Base-by-base conservation (phyloP, 2,888 invertebrate species). In the Parnassius glacialis region DNA sequence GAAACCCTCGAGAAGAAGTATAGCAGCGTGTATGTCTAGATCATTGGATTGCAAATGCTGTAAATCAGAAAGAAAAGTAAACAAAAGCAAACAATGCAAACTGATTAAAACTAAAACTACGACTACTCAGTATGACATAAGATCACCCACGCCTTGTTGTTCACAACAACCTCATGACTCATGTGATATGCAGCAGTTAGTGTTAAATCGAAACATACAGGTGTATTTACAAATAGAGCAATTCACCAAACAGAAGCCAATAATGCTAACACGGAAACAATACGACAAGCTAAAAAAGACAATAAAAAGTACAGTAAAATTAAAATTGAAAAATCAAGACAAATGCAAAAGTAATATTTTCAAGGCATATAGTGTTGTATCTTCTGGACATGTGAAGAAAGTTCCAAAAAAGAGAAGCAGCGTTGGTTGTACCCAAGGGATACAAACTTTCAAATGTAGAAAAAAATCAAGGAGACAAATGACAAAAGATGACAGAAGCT, bases 251-350 rank as follows among this genome's bases (percentile, higher is more conserved):
- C 76, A 79, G 55, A 85, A 79, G 64, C 79, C 83, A 3, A 84
- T 89, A 45, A 65, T 79, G 41, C 68, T 88, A 13, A 76, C 87
- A 1, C 73, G 76, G 34, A 80, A 79, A 67, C 90, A 90, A 71
- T 88, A 87, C 52, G 70, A 77, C 1, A 87, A 81, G 76, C 76
- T 90, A 3, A 88, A 81, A 66, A 81, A 68, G 70, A 79, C 77
- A 1, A 81, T 87, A 57, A 78, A 80, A 64, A 77, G 68, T 63
- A 76, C 69, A 63, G 63, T 66, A 13, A 63, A 63, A 52, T 56
- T 57, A 59, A 66, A 64, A 59, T 68, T 66, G 66, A 45, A 20
- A 11, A 62, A 59, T 52, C 62, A 62, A 2, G 73, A 67, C 16
- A 74, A 70, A 61, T 57, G 64, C n/a, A 77, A 75, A 65, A 61